These are phyloP conservation scores for Baronia brevicornis DNA, from an alignment of 2,888 invertebrate species.

Conservation along the genomic window DNA sequence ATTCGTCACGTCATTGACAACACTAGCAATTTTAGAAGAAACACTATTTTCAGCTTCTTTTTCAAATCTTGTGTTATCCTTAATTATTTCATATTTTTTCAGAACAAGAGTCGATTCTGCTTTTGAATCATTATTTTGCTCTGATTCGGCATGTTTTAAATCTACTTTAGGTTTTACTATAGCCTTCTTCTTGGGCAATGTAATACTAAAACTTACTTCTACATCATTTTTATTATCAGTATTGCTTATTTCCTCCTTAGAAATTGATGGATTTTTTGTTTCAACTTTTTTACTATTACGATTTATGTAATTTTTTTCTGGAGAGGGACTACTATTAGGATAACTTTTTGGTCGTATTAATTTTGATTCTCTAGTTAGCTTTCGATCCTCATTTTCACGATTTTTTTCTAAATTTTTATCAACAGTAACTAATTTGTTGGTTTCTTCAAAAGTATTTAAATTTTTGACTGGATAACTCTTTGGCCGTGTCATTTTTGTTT, in stretches of 20 bases:
- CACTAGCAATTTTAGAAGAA: conserved; percentile 30
- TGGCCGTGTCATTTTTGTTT: conserved; percentile 66
- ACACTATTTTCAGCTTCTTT: conserved; percentile 26
- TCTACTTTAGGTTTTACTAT: conserved; percentile 29
- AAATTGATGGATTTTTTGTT: conserved; percentile 28
- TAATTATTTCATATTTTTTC: conserved; percentile 55
- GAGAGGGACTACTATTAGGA: conserved; percentile 66
- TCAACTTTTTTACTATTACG: conserved; percentile 44
- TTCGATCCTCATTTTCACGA: conserved; percentile 33
- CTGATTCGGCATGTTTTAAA: conserved; percentile 26
- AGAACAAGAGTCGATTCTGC: conserved; percentile 36
- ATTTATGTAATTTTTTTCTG: conserved; percentile 52
- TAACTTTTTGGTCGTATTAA: conserved; percentile 77
- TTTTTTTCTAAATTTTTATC: conserved; percentile 33
- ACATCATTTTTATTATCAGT: conserved; percentile 47
- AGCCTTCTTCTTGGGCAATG: conserved; percentile 49
- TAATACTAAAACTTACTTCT: conserved; percentile 67
- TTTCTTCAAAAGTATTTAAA: conserved; percentile 44
- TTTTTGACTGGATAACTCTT: conserved; percentile 76
- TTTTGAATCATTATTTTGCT: conserved; percentile 24
- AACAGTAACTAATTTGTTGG: conserved; percentile 28
- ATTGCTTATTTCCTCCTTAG: conserved; percentile 28
- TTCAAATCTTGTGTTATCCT: conserved; percentile 33
- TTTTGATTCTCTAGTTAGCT: conserved; percentile 50
- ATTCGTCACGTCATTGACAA: conserved; percentile 34